A percentile compares a stretch with the other conserved stretches of the same genome.
Conservation (phyloP, 2,797 vertebrate genomes). For the Acipenser ruthenus region DNA sequence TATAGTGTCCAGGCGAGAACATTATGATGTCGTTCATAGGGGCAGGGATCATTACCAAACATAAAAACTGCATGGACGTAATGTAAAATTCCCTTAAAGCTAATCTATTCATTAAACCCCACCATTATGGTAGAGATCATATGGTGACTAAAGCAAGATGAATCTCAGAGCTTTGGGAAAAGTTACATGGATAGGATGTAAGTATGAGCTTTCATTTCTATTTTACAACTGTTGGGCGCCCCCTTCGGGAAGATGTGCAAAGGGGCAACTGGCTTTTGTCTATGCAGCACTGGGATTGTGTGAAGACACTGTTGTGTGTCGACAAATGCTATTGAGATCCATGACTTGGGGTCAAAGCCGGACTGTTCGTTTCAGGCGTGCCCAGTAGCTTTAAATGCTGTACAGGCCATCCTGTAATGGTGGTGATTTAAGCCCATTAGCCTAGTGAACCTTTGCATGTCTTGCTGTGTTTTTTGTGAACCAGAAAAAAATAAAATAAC, state of each 20-base stretch:
- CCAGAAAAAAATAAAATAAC: slow-evolving; percentile 74
- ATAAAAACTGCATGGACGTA: slow-evolving; percentile 92
- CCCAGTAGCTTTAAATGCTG: too few species aligned
- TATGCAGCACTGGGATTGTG: not conserved
- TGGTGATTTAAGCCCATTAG: slow-evolving; percentile 46
- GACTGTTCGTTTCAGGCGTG: too few species aligned
- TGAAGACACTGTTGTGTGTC: too few species aligned
- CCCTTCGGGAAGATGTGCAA: slow-evolving; percentile 96
- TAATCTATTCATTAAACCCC: slow-evolving; percentile 99
- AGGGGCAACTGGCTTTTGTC: slow-evolving; percentile 85
- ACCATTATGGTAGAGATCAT: slow-evolving; percentile 99
- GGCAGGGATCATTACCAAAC: slow-evolving; percentile 55
- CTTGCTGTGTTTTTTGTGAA: slow-evolving; percentile 72
- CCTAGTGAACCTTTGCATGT: slow-evolving; percentile 97
- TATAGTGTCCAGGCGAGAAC: slow-evolving; percentile 42
- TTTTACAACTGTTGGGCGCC: slow-evolving; percentile 94
- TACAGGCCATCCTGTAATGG: not conserved
- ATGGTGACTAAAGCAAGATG: slow-evolving; percentile 99
- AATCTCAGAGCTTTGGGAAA: slow-evolving; percentile 99
- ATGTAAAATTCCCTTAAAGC: slow-evolving; percentile 99
- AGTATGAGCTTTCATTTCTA: slow-evolving; percentile 98
- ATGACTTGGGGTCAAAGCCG: too few species aligned
- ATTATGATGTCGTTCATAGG: slow-evolving; percentile 1
- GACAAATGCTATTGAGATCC: too few species aligned
- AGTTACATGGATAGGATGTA: slow-evolving; percentile 99